Evolutionary conservation across 2,113 vertebrate species (phyloP), one percentile per base, ranked within the genome.

Genomic region (Sphaerodactylus townsendi): DNA sequence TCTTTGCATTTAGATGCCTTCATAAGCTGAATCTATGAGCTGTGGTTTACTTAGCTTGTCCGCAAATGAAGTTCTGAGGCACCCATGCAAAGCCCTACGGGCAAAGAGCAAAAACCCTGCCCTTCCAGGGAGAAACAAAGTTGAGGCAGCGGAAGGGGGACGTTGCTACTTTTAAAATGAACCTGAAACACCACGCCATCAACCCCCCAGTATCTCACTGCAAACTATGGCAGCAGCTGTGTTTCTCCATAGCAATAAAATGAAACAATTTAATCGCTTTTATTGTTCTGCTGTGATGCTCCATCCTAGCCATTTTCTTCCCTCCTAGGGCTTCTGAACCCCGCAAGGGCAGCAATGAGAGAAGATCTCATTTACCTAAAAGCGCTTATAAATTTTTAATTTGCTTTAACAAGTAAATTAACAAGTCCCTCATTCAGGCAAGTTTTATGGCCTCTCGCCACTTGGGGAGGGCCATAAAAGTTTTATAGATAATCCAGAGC

Each of bases 381-480:
- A 99, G 98, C 97, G 92, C 97, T 99, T 98, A 98, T 99, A 99
- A 97, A 99, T 99, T 98, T 99, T 99, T 99, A 99, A 99, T 99
- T 99, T 99, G 98, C 98, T 99, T 99, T 99, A 99, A 99, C 98
- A 99, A 99, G 98, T 99, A 99, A 99, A 99, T 99, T 99, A 99
- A 99, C 98, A 99, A 99, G 98, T 99, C 98, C 97, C 98, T 99
- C 97, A 98, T 98, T 99, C 98, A 97, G 96, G 97, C 97, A 98
- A 98, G 97, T 99, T 99, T 99, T 99, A 99, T 97, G 97, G 98
- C 96, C 96, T 96, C 96, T 96, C 96, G 97, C 97, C 98, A 98
- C 98, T 96, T 95, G 97, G 98, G 98, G 97, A 98, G 95, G 96
- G 95, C 96, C 91, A 97, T 99, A 98, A 98, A 99, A 98, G 96